Evolutionary conservation across 2,888 invertebrate genomes (phyloP), one percentile per base, ranked within the genome.

Genomic region (Liposcelis brunnea): DNA sequence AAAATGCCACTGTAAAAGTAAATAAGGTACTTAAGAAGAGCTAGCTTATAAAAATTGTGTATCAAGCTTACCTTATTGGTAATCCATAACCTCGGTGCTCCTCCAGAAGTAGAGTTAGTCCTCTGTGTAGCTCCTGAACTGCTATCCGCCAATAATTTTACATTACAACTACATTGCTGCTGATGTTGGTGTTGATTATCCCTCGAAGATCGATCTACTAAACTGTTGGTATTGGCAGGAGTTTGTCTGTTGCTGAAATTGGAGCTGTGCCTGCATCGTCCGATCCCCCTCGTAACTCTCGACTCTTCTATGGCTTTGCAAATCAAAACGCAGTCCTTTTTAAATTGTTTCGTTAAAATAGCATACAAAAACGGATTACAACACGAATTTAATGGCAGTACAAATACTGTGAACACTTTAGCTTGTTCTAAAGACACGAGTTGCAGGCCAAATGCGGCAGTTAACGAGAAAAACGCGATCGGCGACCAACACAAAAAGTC

Each of bases 401-500:
- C 82, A 61, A 97, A 94, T 34, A 97, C 93, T 2, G 93, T 93
- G 61, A 87, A 90, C 53, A 87, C 59, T 69, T 97, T 97, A 40
- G 95, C 94, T 65, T 91, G 87, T 61, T 94, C 93, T 49, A 97
- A 70, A 2, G 87, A 85, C 21, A 97, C 85, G 42, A 95, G 69
- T 49, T 86, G 89, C 51, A 82, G 68, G 8, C 94, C 94, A 60
- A 91, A 86, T 6, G 91, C 84, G 14, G 95, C 93, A 0, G 93
- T 90, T 32, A 95, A 69, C 5, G 93, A 85, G 62, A 91, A 89
- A 65, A 95, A 90, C 1, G 95, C 90, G 51, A 95, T 93, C 0
- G 97, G 97, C 2, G 93, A 89, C 95, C 95, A 97, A 67, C 95
- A 97, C 40, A 94, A 70, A 59, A 97, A 90, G 63, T 97, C 95